phyloP scores from a whole-genome alignment of 2,888 invertebrate genomes.

The Aelia acuminata region DNA sequence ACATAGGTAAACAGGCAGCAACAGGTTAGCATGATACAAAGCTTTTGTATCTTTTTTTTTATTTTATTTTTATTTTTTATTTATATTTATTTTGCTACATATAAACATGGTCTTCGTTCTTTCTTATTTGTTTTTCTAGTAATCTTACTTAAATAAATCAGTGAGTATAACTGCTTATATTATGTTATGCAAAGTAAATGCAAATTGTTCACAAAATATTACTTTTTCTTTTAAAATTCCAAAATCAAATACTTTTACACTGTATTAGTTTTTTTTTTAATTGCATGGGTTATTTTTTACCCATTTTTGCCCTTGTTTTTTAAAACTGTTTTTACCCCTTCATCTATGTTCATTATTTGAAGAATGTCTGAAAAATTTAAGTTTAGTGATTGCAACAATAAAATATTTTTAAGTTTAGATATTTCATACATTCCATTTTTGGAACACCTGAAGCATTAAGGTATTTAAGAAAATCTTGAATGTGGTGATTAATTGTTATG shows the following conservation, averaged over 20 bases:
- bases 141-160: neutral
- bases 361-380: too few species aligned
- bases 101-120: neutral
- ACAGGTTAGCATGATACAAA: constrained; percentile 58
- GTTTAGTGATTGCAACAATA: too few species aligned
- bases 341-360: too few species aligned
- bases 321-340: too few species aligned
- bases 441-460: too few species aligned
- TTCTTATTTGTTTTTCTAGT: neutral
- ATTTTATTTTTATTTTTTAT: constrained; percentile 38
- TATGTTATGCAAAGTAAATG: neutral
- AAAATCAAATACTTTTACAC: too few species aligned
- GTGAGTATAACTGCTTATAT: neutral
- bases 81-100: neutral
- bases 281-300: neutral
- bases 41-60: constrained; percentile 59
- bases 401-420: too few species aligned
- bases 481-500: too few species aligned
- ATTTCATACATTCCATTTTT: too few species aligned
- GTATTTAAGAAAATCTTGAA: too few species aligned
- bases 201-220: neutral
- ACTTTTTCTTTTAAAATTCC: neutral
- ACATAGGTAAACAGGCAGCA: constrained; percentile 66
- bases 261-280: neutral
- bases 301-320: too few species aligned